Percentiles rank a stretch among this genome's conserved stretches.
Conservation (phyloP, 2,797 vertebrate species). For the Galago senegalensis region DNA sequence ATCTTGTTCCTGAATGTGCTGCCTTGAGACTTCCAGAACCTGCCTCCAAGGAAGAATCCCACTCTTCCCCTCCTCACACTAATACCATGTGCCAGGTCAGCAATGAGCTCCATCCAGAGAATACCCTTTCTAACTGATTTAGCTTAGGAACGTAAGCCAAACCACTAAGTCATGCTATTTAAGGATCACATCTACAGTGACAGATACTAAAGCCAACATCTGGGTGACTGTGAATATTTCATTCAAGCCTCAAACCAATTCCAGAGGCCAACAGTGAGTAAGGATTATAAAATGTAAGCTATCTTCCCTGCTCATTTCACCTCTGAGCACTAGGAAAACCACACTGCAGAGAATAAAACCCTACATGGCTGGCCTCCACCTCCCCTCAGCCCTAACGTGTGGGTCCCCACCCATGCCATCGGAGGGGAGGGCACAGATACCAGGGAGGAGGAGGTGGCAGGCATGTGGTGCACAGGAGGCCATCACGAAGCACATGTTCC, state of each 20-base stretch:
- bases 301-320: neutral
- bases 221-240: neutral
- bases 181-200: neutral
- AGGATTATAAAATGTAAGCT: neutral
- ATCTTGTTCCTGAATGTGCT: neutral
- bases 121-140: neutral
- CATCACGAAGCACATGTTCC: neutral
- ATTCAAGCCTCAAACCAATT: neutral
- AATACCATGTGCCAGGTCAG: neutral
- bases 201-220: neutral
- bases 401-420: neutral
- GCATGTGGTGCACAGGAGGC: neutral
- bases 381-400: neutral
- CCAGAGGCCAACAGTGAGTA: neutral
- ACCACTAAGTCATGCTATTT: neutral
- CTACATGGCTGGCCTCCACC: neutral
- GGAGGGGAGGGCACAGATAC: neutral
- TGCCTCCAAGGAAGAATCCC: neutral
- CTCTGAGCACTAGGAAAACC: neutral
- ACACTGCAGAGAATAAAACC: neutral
- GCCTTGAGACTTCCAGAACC: neutral
- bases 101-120: neutral
- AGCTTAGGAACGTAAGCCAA: neutral
- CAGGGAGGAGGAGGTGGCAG: neutral
- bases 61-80: neutral